Evolutionary conservation across 1,140 invertebrate genomes (phyloP), one percentile per base, ranked within the genome.

Genomic region (Camponotus floridanus): DNA sequence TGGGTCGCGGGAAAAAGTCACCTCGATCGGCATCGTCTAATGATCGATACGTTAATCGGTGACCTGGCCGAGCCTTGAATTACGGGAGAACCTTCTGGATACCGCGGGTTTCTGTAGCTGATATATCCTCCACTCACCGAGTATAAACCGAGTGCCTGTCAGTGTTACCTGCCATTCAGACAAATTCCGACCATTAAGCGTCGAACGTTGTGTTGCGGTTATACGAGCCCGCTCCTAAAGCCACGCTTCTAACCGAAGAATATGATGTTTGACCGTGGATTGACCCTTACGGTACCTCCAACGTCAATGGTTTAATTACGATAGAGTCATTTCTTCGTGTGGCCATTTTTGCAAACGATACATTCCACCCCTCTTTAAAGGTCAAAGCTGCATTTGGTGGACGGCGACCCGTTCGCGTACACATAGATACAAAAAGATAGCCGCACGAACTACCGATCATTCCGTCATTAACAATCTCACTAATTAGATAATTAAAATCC

Each of bases 231-330:
- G 64, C 59, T 78, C 59, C 55, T 80, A 51, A 85, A 73, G 76
- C 68, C 59, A 57, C 67, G 76, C 76, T 76, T 51, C 70, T 67
- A 39, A 45, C 48, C 61, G 76, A 55, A 65, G 57, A 71, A 86
- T 81, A 88, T 67, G 78, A 90, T 79, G 70, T 79, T 80, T 73
- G 73, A 83, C 64, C 85, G 76, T 76, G 90, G 91, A 93, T 93
- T 94, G 93, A 94, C 93, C 93, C 91, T 94, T 94, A 92, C 92
- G 92, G 91, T 94, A 93, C 90, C 90, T 90, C 87, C 90, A 92
- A 92, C 92, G 93, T 86, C 84, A 68, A 90, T 89, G 88, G 78
- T 90, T 90, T 90, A 90, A 90, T 90, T 90, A 90, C 87, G 88
- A 65, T 71, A 48, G 55, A 79, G 87, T 83, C 45, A 78, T 89